Base-by-base conservation (phyloP, 1,140 invertebrate species). In the Drosophila miranda region DNA sequence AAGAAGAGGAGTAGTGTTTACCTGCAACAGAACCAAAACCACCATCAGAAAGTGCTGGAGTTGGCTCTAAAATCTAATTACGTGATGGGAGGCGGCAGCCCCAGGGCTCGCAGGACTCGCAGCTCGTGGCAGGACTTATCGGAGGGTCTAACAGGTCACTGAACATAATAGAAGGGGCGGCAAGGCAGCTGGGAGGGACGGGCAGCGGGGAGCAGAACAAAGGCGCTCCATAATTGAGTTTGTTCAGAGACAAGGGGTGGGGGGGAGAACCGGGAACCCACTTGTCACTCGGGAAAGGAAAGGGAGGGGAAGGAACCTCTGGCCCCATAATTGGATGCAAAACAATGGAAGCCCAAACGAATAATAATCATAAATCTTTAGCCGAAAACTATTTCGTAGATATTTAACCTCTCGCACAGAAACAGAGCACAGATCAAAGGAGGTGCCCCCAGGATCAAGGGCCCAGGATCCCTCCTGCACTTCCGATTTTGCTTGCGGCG, bases 11-110 rank as follows among this genome's bases (percentile, higher is more conserved):
- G 46, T 59, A 69, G 54, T 75, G 71, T 79, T 84, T 75, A 73
- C 70, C 74, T 77, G 61, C 55, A 57, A 67, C 63, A 14, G 14
- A 16, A 42, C 16, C 30, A 30, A 5, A 26, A 5, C 44, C 23
- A 6, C 19, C 44, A 16, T 41, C 41, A 57, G 55, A 74, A 80
- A 74, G 30, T 59, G 80, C 77, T 60, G 9, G 61, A 50, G 62
- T 81, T 63, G 56, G 63, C 81, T 77, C 73, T 74, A 70, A 84
- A 84, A 84, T 86, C 64, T 86, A 86, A 84, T 84, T 84, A 84
- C 75, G 49, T 59, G 63, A 60, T 52, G 45, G 45, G 6, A 1
- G 19, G 41, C 2, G 19, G 1, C 2, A n/a, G 1, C 6, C 52
- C 19, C 38, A 38, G 61, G 34, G 11, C 0, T 38, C 3, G 3